A percentile compares a stretch with the other conserved stretches of the same genome.
These are phyloP conservation scores for Pterocles orientalis DNA, from an alignment of 2,113 vertebrate genomes.

Conservation along the genomic window DNA sequence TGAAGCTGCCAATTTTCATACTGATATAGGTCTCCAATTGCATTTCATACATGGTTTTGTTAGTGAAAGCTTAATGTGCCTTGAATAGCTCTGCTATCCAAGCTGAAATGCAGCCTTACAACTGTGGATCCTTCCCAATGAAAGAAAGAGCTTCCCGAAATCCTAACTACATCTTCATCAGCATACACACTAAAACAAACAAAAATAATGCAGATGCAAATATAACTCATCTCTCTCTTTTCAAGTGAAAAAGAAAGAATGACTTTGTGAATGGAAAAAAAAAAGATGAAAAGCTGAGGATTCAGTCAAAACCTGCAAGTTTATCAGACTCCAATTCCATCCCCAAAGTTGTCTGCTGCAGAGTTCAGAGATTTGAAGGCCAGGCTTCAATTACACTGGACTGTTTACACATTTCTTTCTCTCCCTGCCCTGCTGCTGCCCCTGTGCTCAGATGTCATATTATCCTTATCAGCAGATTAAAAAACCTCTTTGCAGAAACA, in stretches of 20 bases:
- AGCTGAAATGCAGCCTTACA: background rate
- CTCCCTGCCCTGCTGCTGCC: conserved; percentile 18
- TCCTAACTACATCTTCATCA: background rate
- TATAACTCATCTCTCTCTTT: background rate
- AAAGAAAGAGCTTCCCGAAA: background rate
- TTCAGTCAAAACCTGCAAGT: background rate
- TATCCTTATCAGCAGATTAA: conserved; percentile 56
- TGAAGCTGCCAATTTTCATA: background rate
- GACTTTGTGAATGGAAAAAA: background rate
- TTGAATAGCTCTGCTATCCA: background rate
- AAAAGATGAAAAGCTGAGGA: background rate
- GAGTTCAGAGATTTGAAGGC: background rate
- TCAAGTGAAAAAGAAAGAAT: background rate
- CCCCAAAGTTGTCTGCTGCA: background rate
- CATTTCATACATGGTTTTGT: background rate
- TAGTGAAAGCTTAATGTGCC: background rate
- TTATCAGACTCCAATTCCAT: background rate
- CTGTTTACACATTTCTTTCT: conserved; percentile 42
- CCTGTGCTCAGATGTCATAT: conserved; percentile 54
- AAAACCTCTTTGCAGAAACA: conserved; percentile 52
- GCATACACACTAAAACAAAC: background rate
- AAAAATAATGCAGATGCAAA: background rate
- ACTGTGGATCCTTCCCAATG: background rate
- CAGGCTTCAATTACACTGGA: conserved; percentile 10
- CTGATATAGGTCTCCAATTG: background rate